Evolutionary conservation across 2,888 invertebrate species (phyloP), one percentile per base, ranked within the genome.

Genomic region (Drosophila sordidula): DNA sequence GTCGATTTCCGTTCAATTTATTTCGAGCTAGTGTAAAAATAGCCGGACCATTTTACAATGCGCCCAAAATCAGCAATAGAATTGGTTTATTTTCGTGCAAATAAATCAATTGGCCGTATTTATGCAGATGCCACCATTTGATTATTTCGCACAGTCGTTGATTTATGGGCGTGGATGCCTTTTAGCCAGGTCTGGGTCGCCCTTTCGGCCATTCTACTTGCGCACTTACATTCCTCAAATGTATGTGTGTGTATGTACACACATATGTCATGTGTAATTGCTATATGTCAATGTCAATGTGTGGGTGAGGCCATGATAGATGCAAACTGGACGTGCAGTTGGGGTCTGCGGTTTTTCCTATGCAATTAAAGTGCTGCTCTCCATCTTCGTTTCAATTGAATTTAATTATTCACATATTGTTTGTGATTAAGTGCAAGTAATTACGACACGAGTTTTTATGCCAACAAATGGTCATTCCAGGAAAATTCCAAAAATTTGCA

Each of bases 91-190:
- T 84, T 84, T 75, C 61, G 63, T 47, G 70, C 70, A 64, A 79
- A 83, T 83, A 83, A 83, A 83, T 83, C 83, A 83, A 87, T 83
- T 87, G 81, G 59, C 50, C 62, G 80, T 83, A 83, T 83, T 87
- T 83, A 83, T 83, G 83, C 85, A 83, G 87, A 83, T 83, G 83
- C 79, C 87, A 75, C 65, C 75, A 84, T 83, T 84, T 87, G 83
- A 83, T 83, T 84, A 87, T 87, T 83, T 83, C 85, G 58, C 83
- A 87, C 87, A 79, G 78, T 70, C 75, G 65, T 84, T 84, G 87
- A 87, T 83, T 87, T 84, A 83, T 79, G 50, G 64, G 49, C 34
- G 47, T 22, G 41, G 42, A 34, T 14, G 51, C 25, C 39, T 66
- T 65, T 49, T 56, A 26, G 41, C 41, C 42, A 56, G 36, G 16